phyloP scores from a whole-genome alignment of 2,113 vertebrate species.

The Zapus hudsonius region DNA sequence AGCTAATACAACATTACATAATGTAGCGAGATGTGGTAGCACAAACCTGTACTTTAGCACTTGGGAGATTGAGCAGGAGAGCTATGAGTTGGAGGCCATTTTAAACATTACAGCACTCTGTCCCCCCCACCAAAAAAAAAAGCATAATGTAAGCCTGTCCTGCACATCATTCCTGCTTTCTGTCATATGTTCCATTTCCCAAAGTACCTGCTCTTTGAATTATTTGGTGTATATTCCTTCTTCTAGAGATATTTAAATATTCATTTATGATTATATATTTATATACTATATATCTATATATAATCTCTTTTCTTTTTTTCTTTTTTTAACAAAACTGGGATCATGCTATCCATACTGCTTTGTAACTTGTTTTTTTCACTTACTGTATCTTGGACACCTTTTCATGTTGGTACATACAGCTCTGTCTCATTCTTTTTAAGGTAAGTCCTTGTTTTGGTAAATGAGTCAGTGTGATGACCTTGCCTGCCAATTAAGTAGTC shows the following conservation, averaged over 20 bases:
- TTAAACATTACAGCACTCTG: background rate
- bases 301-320: constrained; percentile 33
- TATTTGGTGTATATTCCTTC: constrained; percentile 53
- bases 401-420: constrained; percentile 70
- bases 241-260: constrained; percentile 21
- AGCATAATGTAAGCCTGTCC: background rate
- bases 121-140: background rate
- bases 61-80: background rate
- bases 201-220: background rate
- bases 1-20: background rate
- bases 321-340: constrained; percentile 59
- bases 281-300: constrained; percentile 72
- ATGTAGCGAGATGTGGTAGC: background rate
- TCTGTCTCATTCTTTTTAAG: constrained; percentile 78
- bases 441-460: constrained; percentile 82
- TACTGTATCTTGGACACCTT: constrained; percentile 73
- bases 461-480: constrained; percentile 44
- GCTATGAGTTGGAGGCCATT: background rate
- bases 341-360: constrained; percentile 68
- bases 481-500: constrained; percentile 53
- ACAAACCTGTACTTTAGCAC: background rate
- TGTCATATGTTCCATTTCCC: constrained; percentile 32
- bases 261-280: constrained; percentile 55
- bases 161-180: background rate
- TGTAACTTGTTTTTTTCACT: constrained; percentile 75